These are phyloP conservation scores for Pangasius krempfi DNA, from an alignment of 2,797 vertebrate genomes.

Conservation along the genomic window DNA sequence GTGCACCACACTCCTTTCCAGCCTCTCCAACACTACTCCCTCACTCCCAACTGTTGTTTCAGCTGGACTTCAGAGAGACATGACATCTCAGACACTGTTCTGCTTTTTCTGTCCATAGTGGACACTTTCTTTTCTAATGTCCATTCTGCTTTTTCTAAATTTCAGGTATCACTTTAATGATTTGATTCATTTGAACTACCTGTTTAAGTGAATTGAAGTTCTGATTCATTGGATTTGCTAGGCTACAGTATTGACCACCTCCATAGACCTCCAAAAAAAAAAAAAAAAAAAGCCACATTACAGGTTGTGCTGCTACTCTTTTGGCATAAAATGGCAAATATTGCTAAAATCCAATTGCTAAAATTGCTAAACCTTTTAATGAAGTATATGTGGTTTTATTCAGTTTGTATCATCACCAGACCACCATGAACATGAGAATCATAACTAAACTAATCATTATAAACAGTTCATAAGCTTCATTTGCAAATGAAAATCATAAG, in stretches of 20 bases:
- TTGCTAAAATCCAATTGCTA: background rate
- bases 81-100: background rate
- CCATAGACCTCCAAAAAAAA: no score
- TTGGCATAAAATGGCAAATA: background rate
- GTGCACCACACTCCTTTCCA: slow-evolving; percentile 57
- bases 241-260: background rate
- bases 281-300: background rate
- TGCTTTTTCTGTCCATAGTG: background rate
- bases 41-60: slow-evolving; percentile 50
- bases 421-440: background rate
- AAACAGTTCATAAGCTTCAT: background rate
- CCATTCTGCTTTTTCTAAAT: background rate
- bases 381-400: background rate
- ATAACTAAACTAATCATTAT: background rate
- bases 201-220: background rate
- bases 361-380: background rate
- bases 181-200: background rate
- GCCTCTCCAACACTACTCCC: slow-evolving; percentile 61
- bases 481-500: background rate
- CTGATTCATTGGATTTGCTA: background rate
- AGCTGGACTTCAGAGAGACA: slow-evolving; percentile 48
- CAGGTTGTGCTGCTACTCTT: background rate
- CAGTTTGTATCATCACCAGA: no score
- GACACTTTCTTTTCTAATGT: background rate
- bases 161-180: background rate